Base-by-base conservation (phyloP, 2,888 invertebrate genomes). In the Aphidius colemani region DNA sequence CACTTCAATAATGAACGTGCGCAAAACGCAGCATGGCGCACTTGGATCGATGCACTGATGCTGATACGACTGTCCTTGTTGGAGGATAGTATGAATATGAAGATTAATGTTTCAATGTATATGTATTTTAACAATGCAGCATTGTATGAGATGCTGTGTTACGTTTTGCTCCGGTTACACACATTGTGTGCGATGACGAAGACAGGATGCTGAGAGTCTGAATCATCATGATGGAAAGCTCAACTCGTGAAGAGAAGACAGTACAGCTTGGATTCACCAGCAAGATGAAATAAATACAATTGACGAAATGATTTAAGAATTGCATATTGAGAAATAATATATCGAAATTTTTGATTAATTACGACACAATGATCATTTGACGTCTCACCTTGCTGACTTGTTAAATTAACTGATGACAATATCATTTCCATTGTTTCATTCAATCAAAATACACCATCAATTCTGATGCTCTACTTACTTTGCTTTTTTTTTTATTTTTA, bases 1-100 rank as follows among this genome's bases (percentile, higher is more conserved):
- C 72, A 72, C 75, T 78, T 80, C 76, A 79, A 80, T 80, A 80
- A 79, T 78, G 76, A 76, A 78, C 74, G 75, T 75, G 77, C 75
- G 77, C 76, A 75, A 41, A 43, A 9, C 66, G 69, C 60, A 71
- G 72, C 74, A 73, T 72, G 72, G 71, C 74, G 71, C 73, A 71
- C 72, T 44, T 46, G 48, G 77, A 80, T 79, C 79, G 77, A 79
- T 80, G 77, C 73, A 72, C 72, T 71, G 70, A 72, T 73, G 67
- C 65, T 66, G 68, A 68, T 69, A 69, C 49, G 57, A 43, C 39
- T 69, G 69, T 62, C 43, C 44, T 10, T 2, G 30, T 10, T 11
- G 11, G 10, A 13, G 41, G 9, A 50, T 59, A 13, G 41, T 50
- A 49, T 48, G 13, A 59, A 41, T 59, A 41, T 55, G 55, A 57